Evolutionary conservation across 2,888 invertebrate genomes (phyloP), one percentile per base, ranked within the genome.

Genomic region (Lysandra bellargus): DNA sequence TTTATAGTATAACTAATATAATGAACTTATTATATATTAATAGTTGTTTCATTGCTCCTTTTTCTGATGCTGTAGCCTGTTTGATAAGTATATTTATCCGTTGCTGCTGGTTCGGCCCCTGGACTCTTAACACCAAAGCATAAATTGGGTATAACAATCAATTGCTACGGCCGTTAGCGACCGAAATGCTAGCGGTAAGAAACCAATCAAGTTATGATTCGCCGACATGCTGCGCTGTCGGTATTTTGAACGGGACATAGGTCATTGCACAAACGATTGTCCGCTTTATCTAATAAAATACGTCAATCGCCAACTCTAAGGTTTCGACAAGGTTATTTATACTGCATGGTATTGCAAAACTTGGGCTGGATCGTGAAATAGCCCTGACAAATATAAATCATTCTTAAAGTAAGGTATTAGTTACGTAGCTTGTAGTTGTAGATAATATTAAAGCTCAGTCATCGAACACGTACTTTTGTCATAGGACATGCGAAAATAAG

Each of bases 1-100:
- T 93, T 92, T 90, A 89, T 92, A 88, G 84, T 92, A 92, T 92
- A 92, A 87, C 89, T 93, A 93, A 93, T 93, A 93, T 93, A 92
- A 92, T 87, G 91, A 86, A 87, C 86, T 87, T 88, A 89, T 89
- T 89, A 87, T 84, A 85, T 85, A 87, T 83, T 84, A 79, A n/a
- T 79, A 53, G 80, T 82, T 83, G 79, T 85, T 85, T 86, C 83
- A 82, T 83, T 83, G 17, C 9, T 72, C 60, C 12, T 64, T 30
- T 30, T 12, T 64, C 30, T 30, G 23, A 12, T 30, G 64, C 64
- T 12, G 61, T 12, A 30, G 30, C 1, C 6, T 64, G 64, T 9
- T 61, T 6, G 30, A 30, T 64, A 64, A 12, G 30, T 69, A 69
- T 30, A 2, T 69, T 12, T 14, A 61, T 30, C 4, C 14, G 33